Percentiles rank a stretch among this genome's conserved stretches.
Conservation (phyloP, 2,888 invertebrate species). For the Iphiclides podalirius region DNA sequence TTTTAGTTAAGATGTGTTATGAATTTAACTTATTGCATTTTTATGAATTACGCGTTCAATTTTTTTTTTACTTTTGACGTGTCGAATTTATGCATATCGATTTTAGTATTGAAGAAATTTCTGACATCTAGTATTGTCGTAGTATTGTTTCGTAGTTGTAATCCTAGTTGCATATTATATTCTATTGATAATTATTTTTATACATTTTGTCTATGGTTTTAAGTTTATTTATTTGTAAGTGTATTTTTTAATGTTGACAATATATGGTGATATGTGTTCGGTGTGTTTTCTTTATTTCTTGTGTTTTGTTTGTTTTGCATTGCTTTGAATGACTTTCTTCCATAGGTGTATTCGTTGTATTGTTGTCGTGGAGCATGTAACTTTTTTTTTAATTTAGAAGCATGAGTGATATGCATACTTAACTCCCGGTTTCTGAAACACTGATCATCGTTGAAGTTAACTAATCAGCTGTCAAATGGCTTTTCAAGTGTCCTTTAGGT, state of each 20-base stretch:
- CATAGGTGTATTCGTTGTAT: not conserved
- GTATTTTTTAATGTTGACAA: slow-evolving; percentile 66
- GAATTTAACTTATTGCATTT: too few species aligned
- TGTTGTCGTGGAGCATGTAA: not conserved
- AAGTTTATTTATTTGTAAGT: slow-evolving; percentile 66
- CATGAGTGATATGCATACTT: too few species aligned
- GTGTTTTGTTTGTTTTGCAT: slow-evolving; percentile 21
- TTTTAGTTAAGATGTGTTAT: too few species aligned
- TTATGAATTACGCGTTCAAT: too few species aligned
- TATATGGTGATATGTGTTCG: slow-evolving; percentile 66
- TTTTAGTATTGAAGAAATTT: not conserved
- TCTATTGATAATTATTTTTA: slow-evolving; percentile 29
- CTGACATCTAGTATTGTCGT: slow-evolving; percentile 3
- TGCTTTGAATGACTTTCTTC: slow-evolving; percentile 6
- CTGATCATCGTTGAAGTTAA: too few species aligned
- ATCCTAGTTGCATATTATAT: slow-evolving; percentile 24
- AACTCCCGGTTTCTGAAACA: too few species aligned
- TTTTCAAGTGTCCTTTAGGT: too few species aligned
- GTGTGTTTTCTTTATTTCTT: slow-evolving; percentile 50
- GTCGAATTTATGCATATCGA: too few species aligned
- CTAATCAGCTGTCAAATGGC: too few species aligned
- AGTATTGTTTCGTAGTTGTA: slow-evolving; percentile 22
- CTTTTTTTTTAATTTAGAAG: not conserved
- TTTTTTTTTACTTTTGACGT: too few species aligned
- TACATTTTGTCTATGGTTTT: slow-evolving; percentile 36